Evolutionary conservation across 2,888 invertebrate genomes (phyloP), one percentile per base, ranked within the genome.

Genomic region (Siphonodentalium dalli): DNA sequence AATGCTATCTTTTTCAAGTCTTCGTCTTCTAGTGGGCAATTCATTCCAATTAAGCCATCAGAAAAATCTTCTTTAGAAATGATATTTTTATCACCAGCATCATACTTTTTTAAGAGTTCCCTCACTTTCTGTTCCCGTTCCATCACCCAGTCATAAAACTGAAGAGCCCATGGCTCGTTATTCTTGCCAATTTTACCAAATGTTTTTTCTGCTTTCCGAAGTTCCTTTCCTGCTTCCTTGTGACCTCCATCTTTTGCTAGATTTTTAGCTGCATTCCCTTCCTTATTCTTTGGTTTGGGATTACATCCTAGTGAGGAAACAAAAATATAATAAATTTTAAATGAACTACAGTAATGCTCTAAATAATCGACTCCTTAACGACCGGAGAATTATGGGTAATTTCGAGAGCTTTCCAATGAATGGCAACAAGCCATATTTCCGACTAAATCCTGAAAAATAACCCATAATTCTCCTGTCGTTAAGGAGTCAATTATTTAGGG

Each of bases 241-340:
- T 76, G 68, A 4, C 77, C 78, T 43, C 63, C 66, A 26, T 79
- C 80, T 63, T 82, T 81, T 11, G 81, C 82, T 21, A 82, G 61
- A 4, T 59, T 45, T 57, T 70, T 72, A 9, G 80, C 76, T 15
- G 71, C 68, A 28, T 72, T 58, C 3, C 81, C 82, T 44, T 80
- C 79, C 50, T 68, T 68, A 58, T 82, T 81, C 64, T 82, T 82
- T 29, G 72, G 68, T 63, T 82, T 82, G n/a, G 82, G 79, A 62
- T 82, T 82, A 62, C 80, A 79, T 28, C 82, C 82, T 82, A 53
- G 2, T 55, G 53, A 47, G 47, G 41, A 47, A 34, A 39, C 23
- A 23, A 46, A 26, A 6, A n/a, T 11, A 29, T 46, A 29, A 28
- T 24, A 28, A 37, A 27, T 29, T 39, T 11, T n/a, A 23, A 50